A percentile compares a stretch with the other conserved stretches of the same genome.
phyloP scores from a whole-genome alignment of 2,113 vertebrate genomes.

The Oceanites oceanicus region DNA sequence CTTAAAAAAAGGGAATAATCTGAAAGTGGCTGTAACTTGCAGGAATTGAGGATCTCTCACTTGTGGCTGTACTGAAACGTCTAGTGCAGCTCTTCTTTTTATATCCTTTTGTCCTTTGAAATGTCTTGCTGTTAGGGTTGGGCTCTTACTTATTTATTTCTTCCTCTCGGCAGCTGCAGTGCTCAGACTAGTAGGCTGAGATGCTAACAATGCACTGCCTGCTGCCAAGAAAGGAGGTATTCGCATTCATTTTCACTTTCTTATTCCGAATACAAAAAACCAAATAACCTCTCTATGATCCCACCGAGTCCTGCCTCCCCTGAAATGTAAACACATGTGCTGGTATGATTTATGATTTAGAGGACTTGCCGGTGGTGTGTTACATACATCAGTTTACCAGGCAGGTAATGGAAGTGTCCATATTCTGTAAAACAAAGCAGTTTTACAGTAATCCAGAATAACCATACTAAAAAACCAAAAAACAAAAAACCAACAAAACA shows the following conservation, averaged over 20 bases:
- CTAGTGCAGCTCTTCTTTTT: slow-evolving; percentile 25
- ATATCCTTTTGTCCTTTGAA: slow-evolving; percentile 47
- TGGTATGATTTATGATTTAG: rapidly evolving
- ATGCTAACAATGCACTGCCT: slow-evolving; percentile 52
- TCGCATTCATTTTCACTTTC: slow-evolving; percentile 61
- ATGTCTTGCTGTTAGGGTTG: not conserved
- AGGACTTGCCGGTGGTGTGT: not conserved
- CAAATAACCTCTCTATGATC: not conserved
- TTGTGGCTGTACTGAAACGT: not conserved
- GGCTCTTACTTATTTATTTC: slow-evolving; percentile 51
- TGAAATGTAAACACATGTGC: not conserved
- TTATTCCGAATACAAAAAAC: not conserved
- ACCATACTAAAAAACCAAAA: not conserved
- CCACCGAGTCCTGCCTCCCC: not conserved
- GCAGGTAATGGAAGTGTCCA: not conserved
- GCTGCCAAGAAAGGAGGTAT: slow-evolving; percentile 59
- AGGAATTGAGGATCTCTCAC: not conserved
- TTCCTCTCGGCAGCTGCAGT: slow-evolving; percentile 22
- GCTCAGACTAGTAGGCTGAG: slow-evolving; percentile 15
- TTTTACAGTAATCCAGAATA: not conserved
- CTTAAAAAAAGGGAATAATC: not conserved
- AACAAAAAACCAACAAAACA: not conserved
- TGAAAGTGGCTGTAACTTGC: not conserved
- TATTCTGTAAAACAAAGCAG: not conserved
- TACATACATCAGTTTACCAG: not conserved